Base-by-base conservation (phyloP, 2,797 vertebrate species). In the Podarcis siculus region DNA sequence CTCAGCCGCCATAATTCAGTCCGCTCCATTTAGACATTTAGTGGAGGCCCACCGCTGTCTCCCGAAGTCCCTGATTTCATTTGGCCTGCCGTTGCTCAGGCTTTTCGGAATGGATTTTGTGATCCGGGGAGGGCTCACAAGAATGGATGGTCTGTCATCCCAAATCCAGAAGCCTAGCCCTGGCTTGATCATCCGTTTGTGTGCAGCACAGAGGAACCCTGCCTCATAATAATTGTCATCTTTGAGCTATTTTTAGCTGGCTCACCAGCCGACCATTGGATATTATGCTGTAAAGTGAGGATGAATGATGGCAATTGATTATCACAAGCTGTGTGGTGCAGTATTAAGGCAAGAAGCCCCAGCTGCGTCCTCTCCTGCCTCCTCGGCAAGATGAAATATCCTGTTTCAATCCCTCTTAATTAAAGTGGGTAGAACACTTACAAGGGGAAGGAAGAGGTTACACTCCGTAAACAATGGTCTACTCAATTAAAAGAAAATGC, bases 311-410 rank as follows among this genome's bases (percentile, higher is more conserved):
- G 89, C 79, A 87, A 94, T 89, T 86, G 94, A 86, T 91, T 27
- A 80, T 84, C 86, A 32, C 92, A 86, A 88, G 94, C 93, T 83
- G 94, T 45, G 86, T 2, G 0, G 92, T 0, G 13, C 73, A 23
- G 67, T 21, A 10, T 0, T 3, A 1, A 0, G 66, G 37, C 82
- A 58, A 86, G 85, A 3, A 30, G 88, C 72, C 94, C 88, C 95
- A 95, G 94, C 94, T 96, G 95, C 0, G 3, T 1, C 84, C 85
- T 87, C 67, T 82, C 79, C 93, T 93, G 82, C 88, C 67, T 83
- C 87, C 86, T 89, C 82, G 39, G 90, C 85, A 89, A 23, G 87
- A 85, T 69, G 88, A 89, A 92, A 87, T 78, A 90, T 66, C 79
- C 89, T 86, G 4, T 90, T 94, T 90, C 71, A 86, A 91, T 61